Percentiles rank a stretch among this genome's conserved stretches.
These are phyloP conservation scores for Neomonachus schauinslandi DNA, from an alignment of 2,113 vertebrate genomes.

Conservation along the genomic window DNA sequence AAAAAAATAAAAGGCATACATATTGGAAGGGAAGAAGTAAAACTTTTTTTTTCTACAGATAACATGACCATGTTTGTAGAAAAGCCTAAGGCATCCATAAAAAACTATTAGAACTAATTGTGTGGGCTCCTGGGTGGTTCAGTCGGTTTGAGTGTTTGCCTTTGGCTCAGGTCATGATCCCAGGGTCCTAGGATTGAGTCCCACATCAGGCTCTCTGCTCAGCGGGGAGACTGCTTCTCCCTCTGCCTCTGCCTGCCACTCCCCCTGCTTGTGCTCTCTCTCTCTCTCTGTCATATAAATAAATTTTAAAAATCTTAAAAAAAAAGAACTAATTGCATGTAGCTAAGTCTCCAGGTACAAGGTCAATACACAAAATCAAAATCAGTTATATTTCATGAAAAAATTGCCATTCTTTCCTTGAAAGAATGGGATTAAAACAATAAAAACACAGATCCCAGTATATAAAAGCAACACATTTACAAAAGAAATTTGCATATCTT, in stretches of 20 bases:
- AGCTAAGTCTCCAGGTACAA: background rate
- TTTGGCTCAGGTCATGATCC: background rate
- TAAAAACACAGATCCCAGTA: background rate
- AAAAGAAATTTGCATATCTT: background rate
- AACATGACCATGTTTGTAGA: background rate
- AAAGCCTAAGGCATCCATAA: background rate
- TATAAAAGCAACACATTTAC: background rate
- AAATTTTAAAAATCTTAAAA: background rate
- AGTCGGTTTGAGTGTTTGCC: background rate
- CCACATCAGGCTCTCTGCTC: background rate
- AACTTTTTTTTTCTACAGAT: background rate
- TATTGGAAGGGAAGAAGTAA: slow-evolving; percentile 30
- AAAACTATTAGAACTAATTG: slow-evolving; percentile 19
- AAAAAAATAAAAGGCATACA: background rate
- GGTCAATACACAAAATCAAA: background rate
- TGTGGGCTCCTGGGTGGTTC: background rate
- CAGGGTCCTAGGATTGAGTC: background rate
- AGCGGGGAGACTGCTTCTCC: background rate
- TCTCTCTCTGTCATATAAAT: background rate
- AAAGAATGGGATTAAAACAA: background rate
- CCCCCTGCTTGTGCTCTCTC: background rate
- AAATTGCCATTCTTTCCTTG: background rate
- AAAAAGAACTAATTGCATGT: background rate
- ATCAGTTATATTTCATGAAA: background rate
- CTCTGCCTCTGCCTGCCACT: background rate